These are phyloP conservation scores for Drosophila ezoana DNA, from an alignment of 2,888 invertebrate species.

Conservation along the genomic window DNA sequence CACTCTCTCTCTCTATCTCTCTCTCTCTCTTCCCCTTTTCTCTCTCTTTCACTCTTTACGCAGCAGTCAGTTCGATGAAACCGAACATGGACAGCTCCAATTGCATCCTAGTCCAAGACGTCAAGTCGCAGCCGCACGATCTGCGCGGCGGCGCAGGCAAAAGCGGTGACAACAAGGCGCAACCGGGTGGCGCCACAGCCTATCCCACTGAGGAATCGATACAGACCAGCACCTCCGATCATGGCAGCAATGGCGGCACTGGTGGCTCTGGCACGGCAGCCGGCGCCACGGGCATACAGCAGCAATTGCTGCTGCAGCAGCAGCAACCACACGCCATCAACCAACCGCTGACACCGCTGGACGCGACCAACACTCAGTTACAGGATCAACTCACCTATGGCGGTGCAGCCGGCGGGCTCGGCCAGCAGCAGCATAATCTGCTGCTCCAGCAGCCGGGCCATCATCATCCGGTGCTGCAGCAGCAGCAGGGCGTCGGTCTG, in stretches of 20 bases:
- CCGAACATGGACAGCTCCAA: constrained; percentile 94
- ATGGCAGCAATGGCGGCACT: constrained; percentile 86
- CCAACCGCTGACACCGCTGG: constrained; percentile 72
- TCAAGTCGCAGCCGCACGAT: constrained; percentile 92
- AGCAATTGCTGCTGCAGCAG: constrained; percentile 87
- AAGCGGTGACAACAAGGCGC: constrained; percentile 61
- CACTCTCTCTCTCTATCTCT: constrained; percentile 12
- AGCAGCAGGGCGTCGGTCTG: constrained; percentile 61
- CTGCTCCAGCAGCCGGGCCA: constrained; percentile 73
- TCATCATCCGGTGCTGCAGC: constrained; percentile 78
- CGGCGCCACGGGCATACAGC: constrained; percentile 84
- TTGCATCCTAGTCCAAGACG: constrained; percentile 94
- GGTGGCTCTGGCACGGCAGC: constrained; percentile 12
- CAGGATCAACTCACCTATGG: constrained; percentile 72
- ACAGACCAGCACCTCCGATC: constrained; percentile 89
- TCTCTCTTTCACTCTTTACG: constrained; percentile 75
- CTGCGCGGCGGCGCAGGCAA: constrained; percentile 89
- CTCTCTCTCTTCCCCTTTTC: constrained; percentile 54
- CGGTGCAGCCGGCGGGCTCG: constrained; percentile 46
- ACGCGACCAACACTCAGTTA: constrained; percentile 71
- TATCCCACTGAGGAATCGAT: constrained; percentile 92
- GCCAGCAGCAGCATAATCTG: constrained; percentile 65
- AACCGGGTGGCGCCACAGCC: constrained; percentile 85
- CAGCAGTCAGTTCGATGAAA: constrained; percentile 96
- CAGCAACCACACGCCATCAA: constrained; percentile 85